Conservation (phyloP, 2,888 invertebrate species). For the Coelogynopora nodosa region DNA sequence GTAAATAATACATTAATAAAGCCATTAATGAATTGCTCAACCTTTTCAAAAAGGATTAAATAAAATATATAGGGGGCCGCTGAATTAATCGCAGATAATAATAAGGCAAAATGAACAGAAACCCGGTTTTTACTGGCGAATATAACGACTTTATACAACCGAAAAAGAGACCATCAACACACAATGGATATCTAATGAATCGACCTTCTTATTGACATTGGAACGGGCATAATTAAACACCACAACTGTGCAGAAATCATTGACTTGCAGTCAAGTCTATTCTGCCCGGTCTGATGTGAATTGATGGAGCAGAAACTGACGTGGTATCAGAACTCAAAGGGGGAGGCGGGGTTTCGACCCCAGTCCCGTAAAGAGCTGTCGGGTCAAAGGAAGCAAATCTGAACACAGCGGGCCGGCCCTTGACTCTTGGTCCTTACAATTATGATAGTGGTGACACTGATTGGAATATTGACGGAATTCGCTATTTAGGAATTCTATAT, state of each 20-base stretch:
- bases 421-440: background rate
- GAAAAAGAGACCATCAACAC: background rate
- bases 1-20: too few species aligned
- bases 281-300: background rate
- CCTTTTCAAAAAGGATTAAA: too few species aligned
- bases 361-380: background rate
- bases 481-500: too few species aligned
- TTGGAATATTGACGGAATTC: background rate
- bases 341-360: background rate
- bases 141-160: too few species aligned
- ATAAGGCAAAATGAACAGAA: too few species aligned
- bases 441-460: constrained; percentile 2
- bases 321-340: background rate
- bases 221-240: background rate
- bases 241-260: background rate
- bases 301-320: background rate
- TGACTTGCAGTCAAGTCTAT: too few species aligned
- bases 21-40: too few species aligned
- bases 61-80: too few species aligned
- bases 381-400: background rate
- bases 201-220: background rate
- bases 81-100: too few species aligned
- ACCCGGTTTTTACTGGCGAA: too few species aligned
- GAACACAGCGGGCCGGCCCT: background rate
- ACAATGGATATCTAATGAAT: background rate